phyloP scores from a whole-genome alignment of 2,888 invertebrate genomes.

The Lithodes maja region DNA sequence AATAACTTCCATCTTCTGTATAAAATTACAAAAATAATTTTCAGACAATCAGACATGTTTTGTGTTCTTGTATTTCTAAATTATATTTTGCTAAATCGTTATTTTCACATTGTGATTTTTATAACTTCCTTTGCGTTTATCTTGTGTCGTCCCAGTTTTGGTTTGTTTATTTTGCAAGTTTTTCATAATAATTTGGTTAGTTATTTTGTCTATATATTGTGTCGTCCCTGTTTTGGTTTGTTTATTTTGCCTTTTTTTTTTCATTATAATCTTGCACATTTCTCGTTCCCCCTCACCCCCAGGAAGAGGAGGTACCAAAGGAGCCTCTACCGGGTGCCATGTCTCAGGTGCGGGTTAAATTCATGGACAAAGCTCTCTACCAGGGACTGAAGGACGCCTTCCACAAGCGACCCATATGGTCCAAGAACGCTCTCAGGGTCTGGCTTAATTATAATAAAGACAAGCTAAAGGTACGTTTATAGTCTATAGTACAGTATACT shows the following conservation, averaged over 20 bases:
- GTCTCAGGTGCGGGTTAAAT: constrained; percentile 66
- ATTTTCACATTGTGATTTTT: no score
- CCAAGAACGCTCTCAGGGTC: constrained; percentile 81
- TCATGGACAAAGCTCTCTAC: constrained; percentile 60
- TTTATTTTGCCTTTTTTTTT: not conserved
- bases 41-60: not conserved
- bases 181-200: no score
- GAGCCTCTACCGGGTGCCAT: constrained; percentile 77
- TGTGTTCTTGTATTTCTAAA: not conserved
- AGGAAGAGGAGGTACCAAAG: constrained; percentile 77
- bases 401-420: constrained; percentile 92
- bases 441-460: constrained; percentile 63
- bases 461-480: constrained; percentile 58
- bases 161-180: no score
- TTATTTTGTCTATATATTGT: no score
- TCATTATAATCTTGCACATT: not conserved
- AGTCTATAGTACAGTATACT: no score
- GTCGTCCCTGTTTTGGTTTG: no score
- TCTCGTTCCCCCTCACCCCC: not conserved
- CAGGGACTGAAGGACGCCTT: constrained; percentile 76
- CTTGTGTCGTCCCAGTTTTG: no score
- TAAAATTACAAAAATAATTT: not conserved
- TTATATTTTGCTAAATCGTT: no score
- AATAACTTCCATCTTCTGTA: no score
- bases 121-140: no score